A percentile compares a stretch with the other conserved stretches of the same genome.
phyloP scores from a whole-genome alignment of 2,888 invertebrate species.

The Platerodrilus igneus region DNA sequence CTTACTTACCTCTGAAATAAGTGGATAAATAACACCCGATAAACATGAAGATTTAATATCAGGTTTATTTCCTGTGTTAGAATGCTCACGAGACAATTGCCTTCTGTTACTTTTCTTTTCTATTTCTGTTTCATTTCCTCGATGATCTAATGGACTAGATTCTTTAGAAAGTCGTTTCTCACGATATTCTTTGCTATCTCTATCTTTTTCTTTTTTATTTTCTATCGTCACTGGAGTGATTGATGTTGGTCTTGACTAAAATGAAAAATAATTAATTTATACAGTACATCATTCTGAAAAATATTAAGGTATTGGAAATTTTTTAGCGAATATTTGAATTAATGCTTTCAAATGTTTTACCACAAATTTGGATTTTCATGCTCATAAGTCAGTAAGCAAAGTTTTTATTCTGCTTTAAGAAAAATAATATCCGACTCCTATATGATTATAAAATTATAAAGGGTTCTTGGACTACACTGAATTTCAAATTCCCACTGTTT shows the following conservation, averaged over 20 bases:
- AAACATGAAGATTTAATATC: slow-evolving; percentile 46
- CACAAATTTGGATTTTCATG: no score
- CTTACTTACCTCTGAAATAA: slow-evolving; percentile 51
- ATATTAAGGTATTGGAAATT: no score
- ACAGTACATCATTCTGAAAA: slow-evolving; percentile 19
- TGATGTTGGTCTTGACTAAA: slow-evolving; percentile 36
- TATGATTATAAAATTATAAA: no score
- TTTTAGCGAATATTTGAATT: no score
- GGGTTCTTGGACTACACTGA: no score
- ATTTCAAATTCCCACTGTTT: no score
- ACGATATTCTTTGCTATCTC: slow-evolving; percentile 44
- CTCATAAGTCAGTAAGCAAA: no score
- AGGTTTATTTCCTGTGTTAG: slow-evolving; percentile 37
- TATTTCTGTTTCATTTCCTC: slow-evolving; percentile 41
- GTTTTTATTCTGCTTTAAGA: no score
- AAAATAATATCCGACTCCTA: no score
- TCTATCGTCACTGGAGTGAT: slow-evolving; percentile 43
- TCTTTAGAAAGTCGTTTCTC: slow-evolving; percentile 45
- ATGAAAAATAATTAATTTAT: slow-evolving; percentile 17
- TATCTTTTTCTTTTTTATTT: slow-evolving; percentile 43
- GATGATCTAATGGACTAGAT: slow-evolving; percentile 52
- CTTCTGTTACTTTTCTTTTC: slow-evolving; percentile 41
- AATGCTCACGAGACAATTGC: slow-evolving; percentile 38
- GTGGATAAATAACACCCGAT: slow-evolving; percentile 54
- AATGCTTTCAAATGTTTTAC: no score